Percentiles rank a stretch among this genome's conserved stretches.
Evolutionary conservation across 2,888 invertebrate genomes (phyloP).

Genomic region (Parapristionchus giblindavisi): DNA sequence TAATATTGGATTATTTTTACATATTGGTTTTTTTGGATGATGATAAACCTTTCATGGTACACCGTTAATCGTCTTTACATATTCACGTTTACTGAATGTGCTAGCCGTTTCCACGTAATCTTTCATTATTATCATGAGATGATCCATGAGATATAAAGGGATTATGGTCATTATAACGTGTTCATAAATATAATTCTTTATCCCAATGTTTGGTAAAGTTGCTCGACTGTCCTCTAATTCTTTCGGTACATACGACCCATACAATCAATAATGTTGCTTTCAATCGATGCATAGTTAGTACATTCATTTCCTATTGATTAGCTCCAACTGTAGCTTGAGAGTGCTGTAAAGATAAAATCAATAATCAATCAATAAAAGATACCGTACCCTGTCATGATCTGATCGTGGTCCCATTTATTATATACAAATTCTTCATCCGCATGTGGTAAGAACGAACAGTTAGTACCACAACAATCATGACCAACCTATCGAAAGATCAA

Average conservation of each 20-base stretch:
- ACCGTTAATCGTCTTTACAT: too few species aligned
- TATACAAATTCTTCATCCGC: conserved; percentile 39
- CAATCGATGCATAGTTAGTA: not conserved
- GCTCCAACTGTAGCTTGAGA: conserved; percentile 15
- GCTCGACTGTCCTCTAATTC: not conserved
- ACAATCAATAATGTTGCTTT: not conserved
- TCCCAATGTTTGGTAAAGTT: too few species aligned
- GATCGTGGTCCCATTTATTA: conserved; percentile 40
- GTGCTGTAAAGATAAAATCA: not conserved
- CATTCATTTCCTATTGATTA: not conserved
- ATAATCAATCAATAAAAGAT: not conserved
- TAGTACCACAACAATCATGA: conserved; percentile 40
- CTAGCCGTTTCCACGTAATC: too few species aligned
- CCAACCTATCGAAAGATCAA: conserved; percentile 35
- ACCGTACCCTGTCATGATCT: conserved; percentile 33
- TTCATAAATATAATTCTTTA: too few species aligned
- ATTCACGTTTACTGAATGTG: too few species aligned
- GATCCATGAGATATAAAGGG: too few species aligned
- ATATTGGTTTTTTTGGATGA: too few species aligned
- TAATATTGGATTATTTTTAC: too few species aligned
- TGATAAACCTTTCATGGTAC: too few species aligned
- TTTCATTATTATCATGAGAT: too few species aligned
- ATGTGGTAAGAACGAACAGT: conserved; percentile 40
- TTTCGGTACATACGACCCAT: not conserved
- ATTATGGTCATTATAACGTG: too few species aligned